Evolutionary conservation across 2,113 vertebrate genomes (phyloP), one percentile per base, ranked within the genome.

Genomic region (Leuciscus idus): DNA sequence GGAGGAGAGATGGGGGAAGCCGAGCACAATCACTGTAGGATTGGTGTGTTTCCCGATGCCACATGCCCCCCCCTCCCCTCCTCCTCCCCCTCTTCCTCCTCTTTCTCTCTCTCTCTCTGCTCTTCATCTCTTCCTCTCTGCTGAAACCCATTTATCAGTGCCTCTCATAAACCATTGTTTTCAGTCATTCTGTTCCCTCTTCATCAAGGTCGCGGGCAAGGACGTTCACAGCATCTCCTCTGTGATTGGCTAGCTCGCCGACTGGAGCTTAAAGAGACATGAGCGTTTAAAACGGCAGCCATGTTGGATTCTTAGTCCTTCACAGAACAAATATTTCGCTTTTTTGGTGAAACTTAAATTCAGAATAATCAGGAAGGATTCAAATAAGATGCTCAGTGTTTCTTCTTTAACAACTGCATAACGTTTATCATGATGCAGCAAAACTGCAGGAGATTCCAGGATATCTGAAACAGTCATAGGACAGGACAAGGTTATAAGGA

Each of bases 121-220:
- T 86, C 4, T 19, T 43, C 19, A 50, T 81, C 48, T 59, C 21
- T 72, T 57, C 33, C 36, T 81, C 84, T 33, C 66, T 74, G 26
- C 12, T 15, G 33, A 68, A 43, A 19, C 13, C 68, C 50, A 62
- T 82, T 59, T 26, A 87, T 79, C 79, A 72, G 11, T 78, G 30
- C 15, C 43, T 55, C 43, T 81, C 79, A 6, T 2, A 43, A 83
- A 78, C 84, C 66, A 82, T 82, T 74, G 86, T 84, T 84, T 75
- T 84, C 84, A 8, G 15, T 62, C 89, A 87, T 87, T 83, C 70
- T 86, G 80, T 66, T 84, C 81, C 39, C 52, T 85, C 81, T 87
- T 87, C 70, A 83, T 88, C 92, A 94, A 94, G 93, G 94, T 94
- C 92, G 59, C 74, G 10, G 52, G 85, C 94, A 93, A 94, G 92